Percentiles rank a stretch among this genome's conserved stretches.
Conservation (phyloP, 2,797 vertebrate species). For the Mormyrops attenuatus region DNA sequence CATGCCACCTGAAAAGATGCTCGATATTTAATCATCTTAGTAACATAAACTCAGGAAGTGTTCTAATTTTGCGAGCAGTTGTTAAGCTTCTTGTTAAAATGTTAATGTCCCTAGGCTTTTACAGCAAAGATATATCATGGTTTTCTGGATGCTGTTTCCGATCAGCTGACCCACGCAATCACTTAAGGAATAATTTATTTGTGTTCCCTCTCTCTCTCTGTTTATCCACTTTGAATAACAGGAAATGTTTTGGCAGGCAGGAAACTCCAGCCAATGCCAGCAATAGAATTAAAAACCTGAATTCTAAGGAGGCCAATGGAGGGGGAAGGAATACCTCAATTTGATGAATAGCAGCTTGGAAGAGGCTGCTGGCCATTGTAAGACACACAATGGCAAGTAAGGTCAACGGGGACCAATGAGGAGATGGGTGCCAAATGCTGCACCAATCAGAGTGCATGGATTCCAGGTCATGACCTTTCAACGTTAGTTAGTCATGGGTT, state of each 20-base stretch:
- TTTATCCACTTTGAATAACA: background rate
- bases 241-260: background rate
- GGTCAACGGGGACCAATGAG: background rate
- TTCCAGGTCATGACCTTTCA: background rate
- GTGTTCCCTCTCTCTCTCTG: background rate
- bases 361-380: background rate
- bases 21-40: background rate
- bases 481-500: background rate
- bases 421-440: background rate
- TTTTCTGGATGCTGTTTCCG: background rate
- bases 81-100: background rate
- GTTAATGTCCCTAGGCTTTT: background rate
- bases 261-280: background rate
- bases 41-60: background rate
- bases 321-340: background rate
- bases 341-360: background rate
- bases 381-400: background rate
- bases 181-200: background rate
- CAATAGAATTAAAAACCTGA: background rate
- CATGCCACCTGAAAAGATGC: background rate
- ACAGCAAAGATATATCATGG: background rate
- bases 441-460: conserved; percentile 20
- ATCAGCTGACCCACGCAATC: background rate
- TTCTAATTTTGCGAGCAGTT: background rate
- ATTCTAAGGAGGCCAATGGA: background rate